Conservation (phyloP, 2,113 vertebrate species). For the Cariama cristata region DNA sequence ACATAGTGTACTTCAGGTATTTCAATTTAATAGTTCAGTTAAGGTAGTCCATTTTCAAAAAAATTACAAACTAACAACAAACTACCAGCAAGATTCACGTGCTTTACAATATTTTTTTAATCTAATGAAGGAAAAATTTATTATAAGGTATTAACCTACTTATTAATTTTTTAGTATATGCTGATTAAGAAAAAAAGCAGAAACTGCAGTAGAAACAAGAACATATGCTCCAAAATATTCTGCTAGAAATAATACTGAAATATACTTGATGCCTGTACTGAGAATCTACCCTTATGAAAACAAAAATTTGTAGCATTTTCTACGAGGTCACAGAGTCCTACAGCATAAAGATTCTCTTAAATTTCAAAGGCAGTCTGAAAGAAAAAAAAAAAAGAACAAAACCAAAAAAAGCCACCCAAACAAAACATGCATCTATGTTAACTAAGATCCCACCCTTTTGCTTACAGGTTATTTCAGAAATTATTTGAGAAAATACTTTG, state of each 20-base stretch:
- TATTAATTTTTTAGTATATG: background rate
- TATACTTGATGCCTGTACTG: background rate
- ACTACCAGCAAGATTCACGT: background rate
- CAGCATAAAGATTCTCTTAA: background rate
- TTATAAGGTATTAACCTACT: background rate
- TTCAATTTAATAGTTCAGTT: background rate
- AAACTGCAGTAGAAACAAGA: background rate
- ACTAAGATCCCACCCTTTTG: background rate
- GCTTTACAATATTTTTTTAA: background rate
- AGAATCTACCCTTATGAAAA: background rate
- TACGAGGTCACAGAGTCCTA: background rate
- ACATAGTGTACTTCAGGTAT: background rate
- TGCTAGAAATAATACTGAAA: background rate
- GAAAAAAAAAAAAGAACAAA: background rate
- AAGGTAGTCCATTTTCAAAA: background rate
- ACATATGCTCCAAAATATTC: background rate
- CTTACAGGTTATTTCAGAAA: background rate
- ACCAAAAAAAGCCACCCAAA: too few relatives aligned
- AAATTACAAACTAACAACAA: background rate
- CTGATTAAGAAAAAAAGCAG: background rate
- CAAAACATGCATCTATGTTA: background rate
- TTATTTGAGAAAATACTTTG: background rate
- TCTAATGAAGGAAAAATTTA: background rate
- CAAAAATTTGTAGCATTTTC: background rate
- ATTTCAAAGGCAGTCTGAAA: background rate